Percentiles rank a stretch among this genome's conserved stretches.
Conservation (phyloP, 2,888 invertebrate species). For the Sclerodermus sp. region DNA sequence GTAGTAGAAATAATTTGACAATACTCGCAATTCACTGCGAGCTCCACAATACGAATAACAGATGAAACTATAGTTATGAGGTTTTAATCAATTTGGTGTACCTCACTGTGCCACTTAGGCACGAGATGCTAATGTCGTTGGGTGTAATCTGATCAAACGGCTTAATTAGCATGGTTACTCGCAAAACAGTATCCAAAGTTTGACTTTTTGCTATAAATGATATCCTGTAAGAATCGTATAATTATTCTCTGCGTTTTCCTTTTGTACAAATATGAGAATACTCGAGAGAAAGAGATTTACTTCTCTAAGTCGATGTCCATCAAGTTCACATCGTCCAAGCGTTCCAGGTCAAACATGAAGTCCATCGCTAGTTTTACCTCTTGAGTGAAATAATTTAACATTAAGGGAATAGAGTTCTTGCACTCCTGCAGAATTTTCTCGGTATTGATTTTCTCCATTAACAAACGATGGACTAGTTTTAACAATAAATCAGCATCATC, state of each 20-base stretch:
- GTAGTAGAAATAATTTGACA: too few species aligned
- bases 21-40: too few species aligned
- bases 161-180: slow-evolving; percentile 35
- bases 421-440: slow-evolving; percentile 19
- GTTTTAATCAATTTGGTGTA: slow-evolving; percentile 17
- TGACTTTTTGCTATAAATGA: slow-evolving; percentile 33
- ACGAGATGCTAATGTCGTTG: slow-evolving; percentile 34
- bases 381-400: slow-evolving; percentile 36
- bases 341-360: slow-evolving; percentile 41
- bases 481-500: slow-evolving; percentile 2
- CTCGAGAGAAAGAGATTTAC: slow-evolving; percentile 34
- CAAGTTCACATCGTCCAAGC: slow-evolving; percentile 28
- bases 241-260: not conserved
- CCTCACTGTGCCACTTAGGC: slow-evolving; percentile 42
- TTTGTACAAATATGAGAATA: too few species aligned
- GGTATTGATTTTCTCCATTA: slow-evolving; percentile 32
- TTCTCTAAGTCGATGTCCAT: slow-evolving; percentile 34
- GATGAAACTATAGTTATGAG: too few species aligned
- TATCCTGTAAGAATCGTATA: slow-evolving; percentile 30
- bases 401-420: slow-evolving; percentile 27
- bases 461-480: slow-evolving; percentile 36
- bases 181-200: slow-evolving; percentile 36
- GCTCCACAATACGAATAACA: slow-evolving; percentile 7
- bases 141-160: slow-evolving; percentile 34
- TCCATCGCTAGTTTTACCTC: slow-evolving; percentile 39